These are phyloP conservation scores for Drosophila micromelanica DNA, from an alignment of 1,140 invertebrate genomes.

Conservation along the genomic window DNA sequence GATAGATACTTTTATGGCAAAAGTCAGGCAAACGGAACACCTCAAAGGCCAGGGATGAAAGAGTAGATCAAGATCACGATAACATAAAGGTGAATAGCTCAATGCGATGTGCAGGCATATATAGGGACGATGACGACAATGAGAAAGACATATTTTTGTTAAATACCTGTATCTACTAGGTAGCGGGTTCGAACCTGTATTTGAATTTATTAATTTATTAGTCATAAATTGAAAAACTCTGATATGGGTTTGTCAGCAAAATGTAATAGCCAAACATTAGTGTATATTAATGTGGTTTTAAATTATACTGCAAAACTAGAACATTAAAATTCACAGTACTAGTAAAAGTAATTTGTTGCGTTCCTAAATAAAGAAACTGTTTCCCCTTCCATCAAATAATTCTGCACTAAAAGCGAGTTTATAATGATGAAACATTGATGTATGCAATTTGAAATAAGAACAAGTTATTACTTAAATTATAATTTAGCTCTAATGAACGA, in stretches of 20 bases:
- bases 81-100: not conserved
- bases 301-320: too few species aligned
- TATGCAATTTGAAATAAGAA: not conserved
- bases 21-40: conserved; percentile 22
- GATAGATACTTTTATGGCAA: conserved; percentile 48
- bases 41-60: conserved; percentile 65
- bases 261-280: too few species aligned
- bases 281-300: too few species aligned
- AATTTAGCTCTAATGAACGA: not conserved
- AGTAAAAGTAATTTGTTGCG: too few species aligned
- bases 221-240: too few species aligned
- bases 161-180: too few species aligned
- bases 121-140: not conserved
- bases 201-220: too few species aligned
- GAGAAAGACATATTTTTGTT: too few species aligned
- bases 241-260: too few species aligned
- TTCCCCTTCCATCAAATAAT: not conserved
- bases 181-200: too few species aligned
- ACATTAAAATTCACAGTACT: too few species aligned
- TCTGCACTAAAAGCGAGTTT: not conserved
- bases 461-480: too few species aligned
- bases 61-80: conserved; percentile 63
- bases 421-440: not conserved
- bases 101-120: not conserved
- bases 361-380: not conserved